Evolutionary conservation across 2,113 vertebrate genomes (phyloP).

Genomic region (Vireo altiloquus): DNA sequence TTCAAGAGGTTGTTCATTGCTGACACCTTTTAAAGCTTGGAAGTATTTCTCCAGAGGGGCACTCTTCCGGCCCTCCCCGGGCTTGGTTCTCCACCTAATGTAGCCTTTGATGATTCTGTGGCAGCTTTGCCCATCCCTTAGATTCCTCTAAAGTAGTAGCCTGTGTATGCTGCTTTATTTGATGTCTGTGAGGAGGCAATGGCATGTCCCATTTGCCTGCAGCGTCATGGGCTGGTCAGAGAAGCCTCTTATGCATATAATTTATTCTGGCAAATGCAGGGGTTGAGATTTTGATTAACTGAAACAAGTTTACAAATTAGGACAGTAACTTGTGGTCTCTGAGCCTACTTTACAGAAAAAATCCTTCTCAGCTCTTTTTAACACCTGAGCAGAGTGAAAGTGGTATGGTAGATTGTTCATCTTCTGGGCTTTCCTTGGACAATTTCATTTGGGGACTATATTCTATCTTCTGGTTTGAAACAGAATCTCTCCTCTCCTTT

Average conservation of each 20-base stretch:
- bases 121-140: not conserved
- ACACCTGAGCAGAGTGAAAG: not conserved
- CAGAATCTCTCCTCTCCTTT: not conserved
- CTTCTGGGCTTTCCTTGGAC: not conserved
- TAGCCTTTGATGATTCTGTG: not conserved
- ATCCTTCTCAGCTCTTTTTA: not conserved
- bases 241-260: not conserved
- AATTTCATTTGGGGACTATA: not conserved
- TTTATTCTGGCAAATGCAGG: not conserved
- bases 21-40: not conserved
- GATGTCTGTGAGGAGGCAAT: not conserved
- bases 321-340: not conserved
- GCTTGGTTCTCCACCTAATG: not conserved
- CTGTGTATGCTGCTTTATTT: not conserved
- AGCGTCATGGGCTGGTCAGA: not conserved
- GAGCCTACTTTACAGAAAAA: not conserved
- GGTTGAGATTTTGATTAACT: not conserved
- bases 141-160: not conserved
- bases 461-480: not conserved
- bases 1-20: not conserved
- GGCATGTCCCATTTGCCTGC: not conserved
- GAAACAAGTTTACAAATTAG: not conserved
- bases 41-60: not conserved
- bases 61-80: rapidly evolving
- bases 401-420: not conserved